Evolutionary conservation across 2,888 invertebrate species (phyloP), one percentile per base, ranked within the genome.

Genomic region (Stenurella melanura): DNA sequence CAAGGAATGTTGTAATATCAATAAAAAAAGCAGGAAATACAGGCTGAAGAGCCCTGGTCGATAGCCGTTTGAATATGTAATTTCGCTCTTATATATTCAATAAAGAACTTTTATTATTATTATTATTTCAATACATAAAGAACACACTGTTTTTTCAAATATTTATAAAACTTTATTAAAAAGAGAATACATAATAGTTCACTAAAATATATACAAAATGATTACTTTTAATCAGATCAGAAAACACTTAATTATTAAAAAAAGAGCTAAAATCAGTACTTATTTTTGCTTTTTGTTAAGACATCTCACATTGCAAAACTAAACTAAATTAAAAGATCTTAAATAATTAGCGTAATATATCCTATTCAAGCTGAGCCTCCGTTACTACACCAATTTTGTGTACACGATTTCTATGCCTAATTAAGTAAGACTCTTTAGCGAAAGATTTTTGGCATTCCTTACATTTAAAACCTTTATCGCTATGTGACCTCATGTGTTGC

Each of bases 341-440:
- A 66, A 38, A 66, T 50, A 54, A 18, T 9, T 56, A 54, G 56
- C 10, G 7, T 15, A 50, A 18, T 21, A 56, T 7, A n/a, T 54
- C 11, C 26, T 67, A 67, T 15, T 42, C 42, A 26, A 19, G n/a
- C n/a, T 70, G 50, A 2, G 19, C 10, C n/a, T 12, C 18, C 26
- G 11, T 19, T 1, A 30, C 38, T 17, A 30, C 57, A 10, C 10
- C 30, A 18, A 17, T 83, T 81, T 93, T 93, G 88, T 95, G 95
- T 80, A 95, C 94, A 84, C 94, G 93, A 89, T 94, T 94, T 90
- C 93, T 93, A 89, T 95, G 95, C 84, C 95, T 91, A 87, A 95
- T 95, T 80, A 95, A 91, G 90, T 95, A 95, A 88, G 94, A 94
- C 90, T 95, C 94, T 84, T 94, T 92, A 78, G 94, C 93, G 87